These are phyloP conservation scores for Hydra vulgaris DNA, from an alignment of 30 jellyfish, hydroid and myxozoan genomes.

Conservation along the genomic window DNA sequence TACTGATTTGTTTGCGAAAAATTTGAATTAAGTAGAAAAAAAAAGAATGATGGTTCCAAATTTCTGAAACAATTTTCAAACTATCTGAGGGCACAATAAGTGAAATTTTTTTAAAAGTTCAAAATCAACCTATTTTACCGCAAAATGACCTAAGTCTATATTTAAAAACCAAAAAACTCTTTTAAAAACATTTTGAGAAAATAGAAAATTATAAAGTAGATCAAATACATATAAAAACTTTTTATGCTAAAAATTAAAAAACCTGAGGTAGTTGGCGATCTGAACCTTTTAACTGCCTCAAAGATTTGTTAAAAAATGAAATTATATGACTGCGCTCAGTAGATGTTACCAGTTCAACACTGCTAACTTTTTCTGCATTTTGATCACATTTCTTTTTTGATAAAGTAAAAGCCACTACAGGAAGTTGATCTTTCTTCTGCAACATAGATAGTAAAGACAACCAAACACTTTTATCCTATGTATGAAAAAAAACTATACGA, in stretches of 20 bases:
- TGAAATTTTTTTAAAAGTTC: no score
- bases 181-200: no score
- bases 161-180: background rate
- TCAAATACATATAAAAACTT: no score
- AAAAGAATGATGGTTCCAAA: no score
- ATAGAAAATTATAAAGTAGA: no score
- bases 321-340: constrained; percentile 85
- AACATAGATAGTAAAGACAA: constrained; percentile 72
- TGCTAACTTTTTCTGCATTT: constrained; percentile 60
- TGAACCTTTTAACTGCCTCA: constrained; percentile 63
- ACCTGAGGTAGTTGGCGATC: constrained; percentile 97
- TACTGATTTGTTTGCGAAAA: no score
- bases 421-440: constrained; percentile 70
- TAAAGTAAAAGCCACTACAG: constrained; percentile 89
- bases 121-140: no score
- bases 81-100: no score
- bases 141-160: no score
- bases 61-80: no score
- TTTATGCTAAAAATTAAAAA: no score
- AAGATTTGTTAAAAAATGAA: constrained; percentile 60
- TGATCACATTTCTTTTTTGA: constrained; percentile 82
- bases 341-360: constrained; percentile 63
- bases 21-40: no score
- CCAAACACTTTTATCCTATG: constrained; percentile 86
- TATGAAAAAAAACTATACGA: background rate